phyloP scores from a whole-genome alignment of 2,113 vertebrate species.

The Anguilla rostrata region DNA sequence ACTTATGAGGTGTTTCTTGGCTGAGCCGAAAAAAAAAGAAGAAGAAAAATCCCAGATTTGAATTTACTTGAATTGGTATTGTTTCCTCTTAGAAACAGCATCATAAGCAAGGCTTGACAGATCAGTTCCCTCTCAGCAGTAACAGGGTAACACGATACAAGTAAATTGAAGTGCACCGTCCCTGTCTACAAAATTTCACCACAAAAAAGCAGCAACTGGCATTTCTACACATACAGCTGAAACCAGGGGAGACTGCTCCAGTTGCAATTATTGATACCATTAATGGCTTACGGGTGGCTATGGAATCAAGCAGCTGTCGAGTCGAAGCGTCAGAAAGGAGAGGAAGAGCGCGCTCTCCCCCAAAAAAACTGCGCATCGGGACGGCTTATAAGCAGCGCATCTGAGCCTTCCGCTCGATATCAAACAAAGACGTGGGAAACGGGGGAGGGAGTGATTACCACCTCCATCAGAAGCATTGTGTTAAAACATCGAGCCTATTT shows the following conservation, averaged over 20 bases:
- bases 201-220: slow-evolving; percentile 73
- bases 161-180: not conserved
- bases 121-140: slow-evolving; percentile 1
- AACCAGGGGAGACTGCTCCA: slow-evolving; percentile 71
- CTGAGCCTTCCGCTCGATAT: slow-evolving; percentile 87
- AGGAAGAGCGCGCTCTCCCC: slow-evolving; percentile 79
- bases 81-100: slow-evolving; percentile 12
- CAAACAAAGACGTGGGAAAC: slow-evolving; percentile 91
- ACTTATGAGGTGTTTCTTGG: not conserved
- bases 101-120: slow-evolving; percentile 27
- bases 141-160: not conserved
- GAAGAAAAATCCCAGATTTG: not conserved
- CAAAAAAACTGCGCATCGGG: slow-evolving; percentile 83
- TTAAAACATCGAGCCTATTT: slow-evolving; percentile 44
- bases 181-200: slow-evolving; percentile 17
- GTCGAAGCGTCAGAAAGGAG: slow-evolving; percentile 92
- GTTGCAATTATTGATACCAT: slow-evolving; percentile 76
- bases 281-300: slow-evolving; percentile 80
- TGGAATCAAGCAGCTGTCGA: slow-evolving; percentile 81
- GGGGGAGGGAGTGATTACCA: slow-evolving; percentile 72
- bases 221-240: slow-evolving; percentile 61
- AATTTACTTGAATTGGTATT: not conserved
- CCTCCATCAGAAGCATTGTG: slow-evolving; percentile 70
- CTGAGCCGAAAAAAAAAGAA: not conserved
- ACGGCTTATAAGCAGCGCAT: slow-evolving; percentile 93